These are phyloP conservation scores for Scophthalmus maximus DNA, from an alignment of 2,113 vertebrate species.

Conservation along the genomic window DNA sequence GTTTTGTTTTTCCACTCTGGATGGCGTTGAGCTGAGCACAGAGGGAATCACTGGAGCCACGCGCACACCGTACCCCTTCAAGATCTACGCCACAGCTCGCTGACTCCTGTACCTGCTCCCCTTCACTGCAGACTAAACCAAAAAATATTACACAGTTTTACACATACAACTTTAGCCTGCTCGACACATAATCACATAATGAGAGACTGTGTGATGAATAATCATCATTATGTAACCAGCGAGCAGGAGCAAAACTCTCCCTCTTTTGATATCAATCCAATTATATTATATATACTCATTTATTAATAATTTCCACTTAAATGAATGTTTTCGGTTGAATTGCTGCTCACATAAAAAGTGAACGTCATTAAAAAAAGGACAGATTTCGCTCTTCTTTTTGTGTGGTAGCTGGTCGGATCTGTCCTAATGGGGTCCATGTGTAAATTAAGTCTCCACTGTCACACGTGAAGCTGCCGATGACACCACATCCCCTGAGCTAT, in stretches of 20 bases:
- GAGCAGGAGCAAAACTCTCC: neutral
- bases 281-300: neutral
- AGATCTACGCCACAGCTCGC: constrained; percentile 74
- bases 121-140: neutral
- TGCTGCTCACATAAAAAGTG: neutral
- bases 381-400: neutral
- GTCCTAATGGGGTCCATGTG: neutral
- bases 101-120: constrained; percentile 42
- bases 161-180: neutral
- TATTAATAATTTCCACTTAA: neutral
- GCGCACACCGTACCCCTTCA: constrained; percentile 68
- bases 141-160: neutral
- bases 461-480: neutral
- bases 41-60: constrained; percentile 55
- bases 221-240: neutral
- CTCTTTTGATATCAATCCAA: neutral
- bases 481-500: too few relatives aligned
- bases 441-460: neutral
- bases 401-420: neutral
- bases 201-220: neutral
- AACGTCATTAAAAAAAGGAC: neutral
- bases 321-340: neutral
- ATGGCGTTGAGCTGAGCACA: constrained; percentile 59
- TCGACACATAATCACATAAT: neutral
- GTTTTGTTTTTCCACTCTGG: constrained; percentile 81